These are phyloP conservation scores for Brenthis daphne DNA, from an alignment of 2,888 invertebrate genomes.

Conservation along the genomic window DNA sequence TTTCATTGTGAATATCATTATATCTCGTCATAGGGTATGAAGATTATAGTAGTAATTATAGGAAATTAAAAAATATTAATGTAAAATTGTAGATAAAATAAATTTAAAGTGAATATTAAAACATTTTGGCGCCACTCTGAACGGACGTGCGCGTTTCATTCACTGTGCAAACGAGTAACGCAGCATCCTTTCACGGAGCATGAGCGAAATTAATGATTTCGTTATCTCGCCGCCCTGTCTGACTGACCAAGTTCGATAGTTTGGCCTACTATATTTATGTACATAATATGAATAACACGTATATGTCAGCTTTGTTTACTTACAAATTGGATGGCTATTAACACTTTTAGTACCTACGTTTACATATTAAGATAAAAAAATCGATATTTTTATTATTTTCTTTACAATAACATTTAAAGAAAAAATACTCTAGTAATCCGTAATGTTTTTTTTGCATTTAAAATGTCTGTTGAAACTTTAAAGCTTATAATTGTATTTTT, in stretches of 20 bases:
- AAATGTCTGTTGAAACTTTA: too few species aligned
- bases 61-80: slow-evolving; percentile 30
- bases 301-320: background rate
- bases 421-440: too few species aligned
- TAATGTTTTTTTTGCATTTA: too few species aligned
- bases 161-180: slow-evolving; percentile 44
- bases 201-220: slow-evolving; percentile 79
- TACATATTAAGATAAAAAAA: too few species aligned
- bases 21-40: slow-evolving; percentile 63
- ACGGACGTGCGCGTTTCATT: slow-evolving; percentile 38
- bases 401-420: too few species aligned
- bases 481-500: too few species aligned
- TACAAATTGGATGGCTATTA: too few species aligned
- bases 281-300: background rate
- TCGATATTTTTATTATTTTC: too few species aligned
- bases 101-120: slow-evolving; percentile 39
- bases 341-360: too few species aligned
- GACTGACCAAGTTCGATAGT: slow-evolving; percentile 11
- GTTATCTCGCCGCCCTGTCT: slow-evolving; percentile 36
- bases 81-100: background rate
- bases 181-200: slow-evolving; percentile 76
- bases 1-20: slow-evolving; percentile 65
- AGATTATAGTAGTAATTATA: slow-evolving; percentile 31
- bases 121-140: slow-evolving; percentile 46
- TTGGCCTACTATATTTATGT: background rate